Evolutionary conservation across 2,888 invertebrate species (phyloP), one percentile per base, ranked within the genome.

Genomic region (Malthinus flaveolus): DNA sequence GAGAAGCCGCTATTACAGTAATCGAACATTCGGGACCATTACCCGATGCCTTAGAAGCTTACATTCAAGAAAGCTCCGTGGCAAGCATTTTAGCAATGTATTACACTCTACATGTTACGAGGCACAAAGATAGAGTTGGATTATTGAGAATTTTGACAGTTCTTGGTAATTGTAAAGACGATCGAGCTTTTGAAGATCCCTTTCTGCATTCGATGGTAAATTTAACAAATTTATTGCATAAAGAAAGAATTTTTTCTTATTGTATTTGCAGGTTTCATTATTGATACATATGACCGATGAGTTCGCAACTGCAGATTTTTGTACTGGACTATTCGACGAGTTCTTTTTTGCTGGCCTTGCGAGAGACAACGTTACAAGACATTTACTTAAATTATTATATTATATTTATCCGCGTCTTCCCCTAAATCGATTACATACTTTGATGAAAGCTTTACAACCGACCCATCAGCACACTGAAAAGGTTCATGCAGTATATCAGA

Each of bases 31-130:
- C 95, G 0, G 94, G 94, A 0, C 93, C 95, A 1, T 90, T 94
- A 0, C 94, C 95, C 0, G 96, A 96, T 78, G 93, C 95, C 3
- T 95, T 95, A 67, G 93, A 94, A 75, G 92, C 93, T 0, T 96
- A 94, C 71, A 90, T 96, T 73, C 88, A 93, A 70, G 91, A 95
- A 72, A 95, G 93, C 70, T 87, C 92, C 4, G 94, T 96, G 0
- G 95, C 96, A 51, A 93, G 95, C 62, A 91, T 95, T 45, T 78
- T 97, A 61, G 93, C 96, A 0, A 95, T 97, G 93, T 96, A 97
- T 77, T 96, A 97, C 74, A 93, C 95, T 0, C 80, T 95, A 9
- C 93, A 95, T 76, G 89, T 93, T 7, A 91, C 94, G 0, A 87
- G 92, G 64, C 83, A 87, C 49, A 86, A 89, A 69, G 95, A 95